These are phyloP conservation scores for Sternotherus odoratus DNA, from an alignment of 2,797 vertebrate species.

Conservation along the genomic window DNA sequence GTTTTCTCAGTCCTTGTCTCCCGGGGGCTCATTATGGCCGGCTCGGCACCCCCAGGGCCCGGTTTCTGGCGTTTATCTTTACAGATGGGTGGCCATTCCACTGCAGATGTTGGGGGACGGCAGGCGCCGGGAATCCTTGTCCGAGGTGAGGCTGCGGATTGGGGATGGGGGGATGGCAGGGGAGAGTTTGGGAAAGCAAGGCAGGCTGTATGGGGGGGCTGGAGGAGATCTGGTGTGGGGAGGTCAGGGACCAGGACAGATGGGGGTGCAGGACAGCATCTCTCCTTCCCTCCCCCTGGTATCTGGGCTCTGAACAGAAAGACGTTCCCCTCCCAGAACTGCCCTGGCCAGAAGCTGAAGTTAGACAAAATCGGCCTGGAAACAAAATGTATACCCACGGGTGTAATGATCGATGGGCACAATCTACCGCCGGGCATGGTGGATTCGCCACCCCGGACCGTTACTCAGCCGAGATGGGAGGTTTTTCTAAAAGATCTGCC, in stretches of 20 bases:
- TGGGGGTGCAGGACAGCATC: background rate
- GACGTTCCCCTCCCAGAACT: background rate
- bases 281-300: background rate
- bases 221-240: too few relatives aligned
- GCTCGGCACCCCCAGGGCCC: too few relatives aligned
- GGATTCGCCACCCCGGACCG: too few relatives aligned
- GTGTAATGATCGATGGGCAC: too few relatives aligned
- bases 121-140: background rate
- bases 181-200: background rate
- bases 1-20: background rate
- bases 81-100: background rate
- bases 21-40: too few relatives aligned
- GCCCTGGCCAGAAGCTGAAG: too few relatives aligned
- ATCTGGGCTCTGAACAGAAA: background rate
- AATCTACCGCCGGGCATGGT: too few relatives aligned
- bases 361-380: too few relatives aligned
- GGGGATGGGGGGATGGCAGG: background rate
- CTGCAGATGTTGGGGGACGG: background rate
- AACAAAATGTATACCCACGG: too few relatives aligned
- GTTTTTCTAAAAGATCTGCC: too few relatives aligned
- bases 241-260: background rate
- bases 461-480: too few relatives aligned
- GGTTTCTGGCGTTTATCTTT: too few relatives aligned
- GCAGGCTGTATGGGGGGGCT: background rate
- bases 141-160: background rate